Percentiles rank a stretch among this genome's conserved stretches.
Conservation (phyloP, 1,140 invertebrate genomes). For the Drosophila albomicans region DNA sequence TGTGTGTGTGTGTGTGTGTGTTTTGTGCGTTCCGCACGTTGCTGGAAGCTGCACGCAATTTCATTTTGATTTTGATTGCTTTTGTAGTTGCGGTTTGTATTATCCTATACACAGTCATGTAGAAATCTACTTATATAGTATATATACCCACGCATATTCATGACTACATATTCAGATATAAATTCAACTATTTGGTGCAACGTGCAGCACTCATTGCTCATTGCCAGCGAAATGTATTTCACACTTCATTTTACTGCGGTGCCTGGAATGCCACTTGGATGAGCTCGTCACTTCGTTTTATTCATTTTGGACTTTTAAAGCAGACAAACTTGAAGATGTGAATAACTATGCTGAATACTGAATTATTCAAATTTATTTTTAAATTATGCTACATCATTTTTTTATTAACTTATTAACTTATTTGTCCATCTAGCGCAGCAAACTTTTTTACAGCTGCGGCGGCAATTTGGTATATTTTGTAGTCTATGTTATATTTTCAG, state of each 20-base stretch:
- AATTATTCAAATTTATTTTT: background rate
- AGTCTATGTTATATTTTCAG: no score
- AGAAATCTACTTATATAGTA: conserved; percentile 28
- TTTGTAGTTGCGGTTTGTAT: conserved; percentile 43
- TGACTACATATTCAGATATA: conserved; percentile 5
- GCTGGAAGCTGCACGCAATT: conserved; percentile 67
- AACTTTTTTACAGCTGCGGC: no score
- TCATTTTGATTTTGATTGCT: conserved; percentile 65
- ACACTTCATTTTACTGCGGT: background rate
- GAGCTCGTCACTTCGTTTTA: no score
- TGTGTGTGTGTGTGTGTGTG: conserved; percentile 12
- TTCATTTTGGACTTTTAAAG: no score
- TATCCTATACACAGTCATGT: conserved; percentile 17
- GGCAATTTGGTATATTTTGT: no score
- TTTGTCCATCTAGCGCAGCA: no score
- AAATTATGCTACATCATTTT: background rate
- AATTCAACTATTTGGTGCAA: background rate
- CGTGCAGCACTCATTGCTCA: no score
- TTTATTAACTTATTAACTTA: no score
- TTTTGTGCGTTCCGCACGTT: conserved; percentile 20
- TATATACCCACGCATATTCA: conserved; percentile 19
- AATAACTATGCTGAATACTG: background rate
- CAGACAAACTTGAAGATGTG: background rate
- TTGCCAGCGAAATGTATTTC: background rate
- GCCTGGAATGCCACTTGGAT: background rate